phyloP scores from a whole-genome alignment of 2,888 invertebrate species.

The Melinaea menophilus region DNA sequence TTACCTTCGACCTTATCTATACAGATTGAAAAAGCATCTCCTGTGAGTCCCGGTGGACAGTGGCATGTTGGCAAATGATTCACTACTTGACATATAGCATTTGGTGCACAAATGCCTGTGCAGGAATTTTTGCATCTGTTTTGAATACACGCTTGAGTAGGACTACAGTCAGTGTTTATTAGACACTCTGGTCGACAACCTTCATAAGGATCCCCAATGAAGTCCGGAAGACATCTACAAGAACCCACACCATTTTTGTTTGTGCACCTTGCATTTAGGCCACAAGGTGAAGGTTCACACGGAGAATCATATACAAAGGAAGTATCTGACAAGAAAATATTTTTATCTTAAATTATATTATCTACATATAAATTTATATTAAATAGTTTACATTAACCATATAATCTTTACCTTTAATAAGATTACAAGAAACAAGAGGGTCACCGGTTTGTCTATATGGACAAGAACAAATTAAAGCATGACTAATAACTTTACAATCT shows the following conservation, averaged over 20 bases:
- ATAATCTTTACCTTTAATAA: conserved; percentile 54
- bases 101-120: conserved; percentile 84
- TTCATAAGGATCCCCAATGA: conserved; percentile 68
- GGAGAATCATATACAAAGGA: conserved; percentile 73
- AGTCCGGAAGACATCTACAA: conserved; percentile 82
- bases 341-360: conserved; percentile 4
- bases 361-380: background rate
- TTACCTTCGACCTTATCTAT: conserved; percentile 63
- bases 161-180: conserved; percentile 87
- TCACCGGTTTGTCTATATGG: conserved; percentile 81
- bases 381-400: background rate
- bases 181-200: conserved; percentile 91
- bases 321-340: conserved; percentile 49
- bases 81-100: conserved; percentile 85
- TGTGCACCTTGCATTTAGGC: conserved; percentile 80
- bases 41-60: conserved; percentile 82
- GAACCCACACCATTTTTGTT: conserved; percentile 82
- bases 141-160: conserved; percentile 84
- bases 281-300: conserved; percentile 84
- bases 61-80: conserved; percentile 87
- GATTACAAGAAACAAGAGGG: conserved; percentile 75
- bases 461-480: conserved; percentile 83
- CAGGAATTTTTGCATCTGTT: conserved; percentile 89
- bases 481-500: conserved; percentile 85
- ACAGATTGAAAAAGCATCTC: conserved; percentile 84